A percentile compares a stretch with the other conserved stretches of the same genome.
These are phyloP conservation scores for Phengaris arion DNA, from an alignment of 2,888 invertebrate species.

Conservation along the genomic window DNA sequence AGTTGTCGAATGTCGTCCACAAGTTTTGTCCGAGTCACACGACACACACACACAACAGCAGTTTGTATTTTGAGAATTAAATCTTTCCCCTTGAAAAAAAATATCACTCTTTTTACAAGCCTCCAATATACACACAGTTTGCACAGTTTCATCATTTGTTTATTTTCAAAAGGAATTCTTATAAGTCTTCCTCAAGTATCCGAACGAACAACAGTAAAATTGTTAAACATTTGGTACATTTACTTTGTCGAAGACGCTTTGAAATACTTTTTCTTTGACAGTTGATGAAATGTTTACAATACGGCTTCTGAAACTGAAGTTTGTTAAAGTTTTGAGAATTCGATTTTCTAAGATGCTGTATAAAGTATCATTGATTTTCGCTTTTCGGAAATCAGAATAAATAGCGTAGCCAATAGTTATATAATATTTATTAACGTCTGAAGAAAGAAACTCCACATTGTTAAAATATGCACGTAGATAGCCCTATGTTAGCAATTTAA, in stretches of 20 bases:
- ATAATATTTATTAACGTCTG: too few relatives aligned
- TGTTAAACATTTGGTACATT: slow-evolving; percentile 2
- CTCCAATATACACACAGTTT: too few relatives aligned
- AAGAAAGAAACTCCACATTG: too few relatives aligned
- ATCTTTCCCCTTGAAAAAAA: too few relatives aligned
- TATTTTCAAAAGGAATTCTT: background rate
- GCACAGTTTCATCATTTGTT: background rate
- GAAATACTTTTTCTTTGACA: slow-evolving; percentile 20
- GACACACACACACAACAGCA: background rate
- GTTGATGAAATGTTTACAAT: slow-evolving; percentile 9
- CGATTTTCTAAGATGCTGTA: background rate
- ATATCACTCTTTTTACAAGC: too few relatives aligned
- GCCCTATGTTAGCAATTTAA: too few relatives aligned
- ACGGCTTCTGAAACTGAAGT: background rate
- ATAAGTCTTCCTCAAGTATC: background rate
- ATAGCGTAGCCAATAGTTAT: too few relatives aligned
- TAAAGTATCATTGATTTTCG: too few relatives aligned
- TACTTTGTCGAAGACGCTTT: background rate
- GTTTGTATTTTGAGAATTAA: too few relatives aligned
- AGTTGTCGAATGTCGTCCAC: background rate
- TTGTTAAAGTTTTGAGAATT: background rate
- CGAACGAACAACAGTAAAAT: slow-evolving; percentile 15
- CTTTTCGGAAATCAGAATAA: too few relatives aligned
- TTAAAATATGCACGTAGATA: too few relatives aligned
- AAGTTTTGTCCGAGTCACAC: background rate